Evolutionary conservation across 2,113 vertebrate genomes (phyloP).

Genomic region (Sterrhoptilus dennistouni): DNA sequence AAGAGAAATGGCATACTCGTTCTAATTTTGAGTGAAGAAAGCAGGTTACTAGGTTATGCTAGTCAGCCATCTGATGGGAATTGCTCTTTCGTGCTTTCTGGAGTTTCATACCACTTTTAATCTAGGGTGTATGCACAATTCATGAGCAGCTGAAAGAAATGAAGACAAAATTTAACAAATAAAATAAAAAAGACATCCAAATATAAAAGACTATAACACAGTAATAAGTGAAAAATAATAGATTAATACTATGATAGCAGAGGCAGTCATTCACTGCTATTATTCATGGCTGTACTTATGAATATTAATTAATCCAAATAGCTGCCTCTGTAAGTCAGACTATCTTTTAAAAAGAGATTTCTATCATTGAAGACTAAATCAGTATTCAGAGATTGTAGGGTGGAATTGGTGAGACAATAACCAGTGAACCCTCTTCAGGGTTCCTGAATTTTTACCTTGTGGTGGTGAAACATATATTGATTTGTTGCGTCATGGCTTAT

Average conservation of each 20-base stretch:
- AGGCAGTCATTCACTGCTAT: not conserved
- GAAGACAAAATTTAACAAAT: not conserved
- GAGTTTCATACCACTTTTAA: not conserved
- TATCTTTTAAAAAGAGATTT: not conserved
- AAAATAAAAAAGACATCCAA: not conserved
- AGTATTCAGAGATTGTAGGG: not conserved
- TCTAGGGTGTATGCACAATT: not conserved
- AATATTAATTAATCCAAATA: not conserved
- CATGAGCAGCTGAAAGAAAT: not conserved
- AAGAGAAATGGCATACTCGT: not conserved
- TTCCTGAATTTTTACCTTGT: not conserved
- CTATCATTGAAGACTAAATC: not conserved
- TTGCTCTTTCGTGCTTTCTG: not conserved
- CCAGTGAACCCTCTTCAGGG: fast-evolving
- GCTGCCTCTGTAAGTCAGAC: not conserved
- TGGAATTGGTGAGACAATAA: not conserved
- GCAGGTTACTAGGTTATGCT: not conserved
- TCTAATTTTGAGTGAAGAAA: not conserved
- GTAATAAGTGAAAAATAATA: not conserved
- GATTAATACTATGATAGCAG: not conserved
- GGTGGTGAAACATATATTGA: not conserved
- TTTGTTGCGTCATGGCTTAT: not conserved
- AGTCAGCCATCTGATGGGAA: not conserved
- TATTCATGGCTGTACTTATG: not conserved
- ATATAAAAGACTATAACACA: not conserved